Conservation (phyloP, 2,797 vertebrate genomes). For the Pyrrhura leucotis region DNA sequence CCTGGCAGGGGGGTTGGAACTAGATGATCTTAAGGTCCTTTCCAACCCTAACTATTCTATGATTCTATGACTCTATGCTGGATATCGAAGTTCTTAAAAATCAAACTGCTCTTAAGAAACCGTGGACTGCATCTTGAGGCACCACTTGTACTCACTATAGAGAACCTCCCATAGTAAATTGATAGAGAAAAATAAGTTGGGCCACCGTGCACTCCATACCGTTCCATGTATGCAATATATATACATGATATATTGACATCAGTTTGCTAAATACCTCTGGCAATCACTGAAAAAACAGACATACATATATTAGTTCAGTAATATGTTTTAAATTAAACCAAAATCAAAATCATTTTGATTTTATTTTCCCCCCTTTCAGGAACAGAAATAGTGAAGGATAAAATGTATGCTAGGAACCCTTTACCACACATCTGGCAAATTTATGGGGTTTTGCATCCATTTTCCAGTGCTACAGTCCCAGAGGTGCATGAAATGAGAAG, state of each 20-base stretch:
- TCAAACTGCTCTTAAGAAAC: neutral
- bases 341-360: neutral
- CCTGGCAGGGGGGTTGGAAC: too few species aligned
- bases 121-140: neutral
- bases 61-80: neutral
- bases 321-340: neutral
- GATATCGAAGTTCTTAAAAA: neutral
- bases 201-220: neutral
- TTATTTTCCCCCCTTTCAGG: neutral
- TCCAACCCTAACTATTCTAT: too few species aligned
- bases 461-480: constrained; percentile 17
- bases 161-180: neutral
- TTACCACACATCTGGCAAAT: constrained; percentile 15
- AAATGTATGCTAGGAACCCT: neutral
- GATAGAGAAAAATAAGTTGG: neutral
- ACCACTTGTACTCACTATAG: neutral
- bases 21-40: too few species aligned
- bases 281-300: neutral
- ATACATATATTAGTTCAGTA: neutral
- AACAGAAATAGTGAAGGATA: neutral
- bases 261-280: neutral
- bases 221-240: neutral
- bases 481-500: constrained; percentile 8
- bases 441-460: constrained; percentile 9
- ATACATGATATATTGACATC: neutral